Percentiles rank a stretch among this genome's conserved stretches.
Conservation (phyloP, 2,888 invertebrate genomes). For the Heliconius aoede region DNA sequence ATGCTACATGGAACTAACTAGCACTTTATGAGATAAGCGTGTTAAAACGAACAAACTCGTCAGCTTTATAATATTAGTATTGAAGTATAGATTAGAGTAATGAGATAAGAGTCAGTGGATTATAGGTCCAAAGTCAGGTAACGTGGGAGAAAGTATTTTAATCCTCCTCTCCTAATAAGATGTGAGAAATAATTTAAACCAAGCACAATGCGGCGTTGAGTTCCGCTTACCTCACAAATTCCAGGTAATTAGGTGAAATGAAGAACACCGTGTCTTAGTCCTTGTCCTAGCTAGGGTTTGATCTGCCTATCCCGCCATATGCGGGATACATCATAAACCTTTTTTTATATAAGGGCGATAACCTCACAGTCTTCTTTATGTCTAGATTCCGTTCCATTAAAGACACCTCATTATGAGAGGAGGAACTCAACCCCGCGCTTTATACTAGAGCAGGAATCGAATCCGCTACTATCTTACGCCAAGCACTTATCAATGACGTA, state of each 20-base stretch:
- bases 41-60: not conserved
- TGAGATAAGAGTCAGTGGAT: not conserved
- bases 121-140: not conserved
- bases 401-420: not conserved
- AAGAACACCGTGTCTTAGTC: not conserved
- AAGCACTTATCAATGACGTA: not conserved
- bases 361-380: not conserved
- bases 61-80: not conserved
- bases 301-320: no score
- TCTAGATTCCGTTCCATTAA: not conserved
- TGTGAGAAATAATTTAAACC: not conserved
- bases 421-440: not conserved
- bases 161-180: no score
- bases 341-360: not conserved
- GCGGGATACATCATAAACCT: no score
- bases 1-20: no score
- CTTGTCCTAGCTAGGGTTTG: no score
- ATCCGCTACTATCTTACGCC: not conserved
- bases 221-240: not conserved
- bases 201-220: not conserved
- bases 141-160: slow-evolving; percentile 6
- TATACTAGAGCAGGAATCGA: not conserved
- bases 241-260: not conserved
- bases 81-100: not conserved
- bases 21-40: no score